Percentiles rank a stretch among this genome's conserved stretches.
Evolutionary conservation across 2,888 invertebrate species (phyloP).

Genomic region (Exocentrus adspersus): DNA sequence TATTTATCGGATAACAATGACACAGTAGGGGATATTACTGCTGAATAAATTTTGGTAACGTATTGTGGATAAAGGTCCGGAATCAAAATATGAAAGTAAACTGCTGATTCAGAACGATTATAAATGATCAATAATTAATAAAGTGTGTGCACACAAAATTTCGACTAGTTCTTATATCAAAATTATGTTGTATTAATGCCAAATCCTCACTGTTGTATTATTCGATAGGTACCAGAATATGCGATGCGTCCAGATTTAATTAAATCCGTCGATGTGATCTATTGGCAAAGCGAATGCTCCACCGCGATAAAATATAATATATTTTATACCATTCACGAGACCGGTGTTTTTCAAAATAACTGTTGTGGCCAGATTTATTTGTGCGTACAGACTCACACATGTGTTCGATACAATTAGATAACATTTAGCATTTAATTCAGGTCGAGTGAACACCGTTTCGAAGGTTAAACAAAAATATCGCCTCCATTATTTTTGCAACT

Average conservation of each 20-base stretch:
- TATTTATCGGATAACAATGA: neutral
- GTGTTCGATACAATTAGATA: slow-evolving; percentile 48
- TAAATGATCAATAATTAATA: too few species aligned
- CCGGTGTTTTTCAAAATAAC: slow-evolving; percentile 3
- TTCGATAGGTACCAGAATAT: too few species aligned
- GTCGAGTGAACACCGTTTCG: slow-evolving; percentile 48
- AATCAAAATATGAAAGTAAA: neutral
- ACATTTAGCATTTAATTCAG: slow-evolving; percentile 52
- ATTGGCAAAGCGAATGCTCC: neutral
- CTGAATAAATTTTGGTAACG: neutral
- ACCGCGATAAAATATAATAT: neutral
- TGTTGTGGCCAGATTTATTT: slow-evolving; percentile 15
- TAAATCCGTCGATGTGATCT: neutral
- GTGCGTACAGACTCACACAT: slow-evolving; percentile 34
- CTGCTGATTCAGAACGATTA: neutral
- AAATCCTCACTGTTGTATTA: too few species aligned
- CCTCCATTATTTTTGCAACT: slow-evolving; percentile 53
- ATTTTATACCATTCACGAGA: slow-evolving; percentile 4
- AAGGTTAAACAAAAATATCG: slow-evolving; percentile 51
- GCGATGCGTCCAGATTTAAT: too few species aligned
- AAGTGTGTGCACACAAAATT: too few species aligned
- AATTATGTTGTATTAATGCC: too few species aligned
- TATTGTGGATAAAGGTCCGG: neutral
- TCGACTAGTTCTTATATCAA: too few species aligned
- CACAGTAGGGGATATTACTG: slow-evolving; percentile 7